A percentile compares a stretch with the other conserved stretches of the same genome.
Conservation (phyloP, 2,797 vertebrate genomes). For the Threskiornis aethiopicus region DNA sequence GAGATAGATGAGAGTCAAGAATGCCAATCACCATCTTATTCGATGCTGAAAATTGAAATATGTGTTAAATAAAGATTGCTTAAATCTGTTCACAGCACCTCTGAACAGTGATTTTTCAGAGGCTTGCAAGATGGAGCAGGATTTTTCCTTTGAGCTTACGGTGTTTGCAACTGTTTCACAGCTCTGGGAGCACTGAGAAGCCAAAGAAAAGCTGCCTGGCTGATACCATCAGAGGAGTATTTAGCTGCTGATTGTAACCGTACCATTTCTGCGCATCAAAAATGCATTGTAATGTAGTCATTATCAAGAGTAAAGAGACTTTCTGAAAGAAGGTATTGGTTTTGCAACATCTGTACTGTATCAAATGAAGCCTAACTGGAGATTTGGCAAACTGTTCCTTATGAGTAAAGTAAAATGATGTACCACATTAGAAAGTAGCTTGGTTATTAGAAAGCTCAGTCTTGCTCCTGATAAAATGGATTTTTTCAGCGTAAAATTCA, state of each 20-base stretch:
- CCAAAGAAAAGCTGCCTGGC: constrained; percentile 9
- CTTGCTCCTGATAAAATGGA: constrained; percentile 54
- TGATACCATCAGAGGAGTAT: neutral
- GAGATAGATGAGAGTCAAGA: neutral
- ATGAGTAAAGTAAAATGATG: constrained; percentile 25
- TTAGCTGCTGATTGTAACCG: neutral
- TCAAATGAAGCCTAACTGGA: constrained; percentile 46
- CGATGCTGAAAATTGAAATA: neutral
- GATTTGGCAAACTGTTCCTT: constrained; percentile 31
- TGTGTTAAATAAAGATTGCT: constrained; percentile 1
- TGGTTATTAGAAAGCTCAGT: constrained; percentile 57
- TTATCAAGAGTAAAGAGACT: constrained; percentile 5
- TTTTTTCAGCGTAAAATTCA: constrained; percentile 57
- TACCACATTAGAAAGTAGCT: constrained; percentile 22
- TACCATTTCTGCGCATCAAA: neutral
- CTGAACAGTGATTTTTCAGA: constrained; percentile 1
- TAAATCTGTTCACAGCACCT: constrained; percentile 31
- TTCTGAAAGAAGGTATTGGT: neutral
- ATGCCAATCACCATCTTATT: neutral
- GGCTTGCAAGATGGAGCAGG: neutral
- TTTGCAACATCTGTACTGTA: constrained; percentile 9
- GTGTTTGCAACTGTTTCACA: constrained; percentile 12
- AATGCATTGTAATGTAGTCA: neutral
- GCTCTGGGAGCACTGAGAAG: neutral
- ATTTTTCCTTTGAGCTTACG: neutral